phyloP scores from a whole-genome alignment of 1,140 invertebrate species.

The Colletes gigas region DNA sequence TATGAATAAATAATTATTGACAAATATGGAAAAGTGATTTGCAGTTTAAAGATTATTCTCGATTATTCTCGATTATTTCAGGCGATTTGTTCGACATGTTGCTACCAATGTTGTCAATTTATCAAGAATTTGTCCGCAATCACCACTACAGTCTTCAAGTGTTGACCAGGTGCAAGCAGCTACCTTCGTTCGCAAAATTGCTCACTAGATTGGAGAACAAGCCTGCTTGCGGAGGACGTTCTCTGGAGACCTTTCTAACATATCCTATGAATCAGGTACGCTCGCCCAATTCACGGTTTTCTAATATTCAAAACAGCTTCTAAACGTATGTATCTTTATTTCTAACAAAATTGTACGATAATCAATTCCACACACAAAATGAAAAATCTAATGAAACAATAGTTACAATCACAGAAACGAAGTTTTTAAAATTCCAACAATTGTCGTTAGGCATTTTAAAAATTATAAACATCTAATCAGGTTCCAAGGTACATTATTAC shows the following conservation, averaged over 20 bases:
- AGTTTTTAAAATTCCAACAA: no score
- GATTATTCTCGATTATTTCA: slow-evolving; percentile 77
- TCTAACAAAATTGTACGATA: no score
- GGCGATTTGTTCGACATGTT: slow-evolving; percentile 97
- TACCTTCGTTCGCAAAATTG: slow-evolving; percentile 89
- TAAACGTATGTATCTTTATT: no score
- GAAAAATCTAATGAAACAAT: neutral
- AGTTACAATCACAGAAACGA: neutral
- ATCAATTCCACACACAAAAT: no score
- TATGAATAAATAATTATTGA: no score
- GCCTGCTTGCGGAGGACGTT: slow-evolving; percentile 90
- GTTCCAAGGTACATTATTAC: slow-evolving; percentile 96
- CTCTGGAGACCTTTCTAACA: slow-evolving; percentile 94
- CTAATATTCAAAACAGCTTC: no score
- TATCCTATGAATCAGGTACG: slow-evolving; percentile 97
- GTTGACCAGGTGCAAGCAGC: slow-evolving; percentile 96
- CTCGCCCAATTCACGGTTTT: neutral
- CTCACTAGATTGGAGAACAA: slow-evolving; percentile 93
- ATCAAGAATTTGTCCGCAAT: slow-evolving; percentile 96
- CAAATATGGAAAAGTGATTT: no score
- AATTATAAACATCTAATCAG: slow-evolving; percentile 83
- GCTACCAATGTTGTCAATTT: slow-evolving; percentile 95
- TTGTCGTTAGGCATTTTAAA: no score
- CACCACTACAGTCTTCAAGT: slow-evolving; percentile 97
- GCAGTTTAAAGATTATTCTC: no score